Evolutionary conservation across 2,888 invertebrate genomes (phyloP).

Genomic region (Lasioglossum zephyrum): DNA sequence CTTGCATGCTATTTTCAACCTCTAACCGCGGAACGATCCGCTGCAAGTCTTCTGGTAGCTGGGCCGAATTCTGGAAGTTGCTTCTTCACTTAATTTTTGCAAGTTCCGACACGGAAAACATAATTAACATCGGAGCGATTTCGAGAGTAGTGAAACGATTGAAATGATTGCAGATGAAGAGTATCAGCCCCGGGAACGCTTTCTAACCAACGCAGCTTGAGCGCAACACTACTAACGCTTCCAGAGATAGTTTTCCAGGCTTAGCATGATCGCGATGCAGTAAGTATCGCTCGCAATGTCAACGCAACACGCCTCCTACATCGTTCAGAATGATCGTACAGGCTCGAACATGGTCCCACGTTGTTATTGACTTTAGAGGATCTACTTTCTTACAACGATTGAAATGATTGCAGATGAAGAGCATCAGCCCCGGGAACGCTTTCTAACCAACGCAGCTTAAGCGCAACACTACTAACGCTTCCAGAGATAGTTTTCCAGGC

Average conservation of each 20-base stretch:
- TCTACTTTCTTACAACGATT: slow-evolving; percentile 15
- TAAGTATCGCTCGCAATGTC: slow-evolving; percentile 75
- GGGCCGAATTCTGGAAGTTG: background rate
- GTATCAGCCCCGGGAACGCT: slow-evolving; percentile 21
- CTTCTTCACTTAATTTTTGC: background rate
- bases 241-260: slow-evolving; percentile 74
- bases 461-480: slow-evolving; percentile 68
- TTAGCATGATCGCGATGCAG: slow-evolving; percentile 76
- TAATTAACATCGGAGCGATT: background rate
- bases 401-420: slow-evolving; percentile 56
- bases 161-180: slow-evolving; percentile 54
- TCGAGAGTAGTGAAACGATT: slow-evolving; percentile 9
- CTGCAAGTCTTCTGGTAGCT: background rate
- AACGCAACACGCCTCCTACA: slow-evolving; percentile 19
- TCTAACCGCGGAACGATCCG: slow-evolving; percentile 33
- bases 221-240: slow-evolving; percentile 68
- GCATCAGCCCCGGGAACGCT: slow-evolving; percentile 21
- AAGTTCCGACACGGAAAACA: background rate
- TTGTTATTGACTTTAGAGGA: slow-evolving; percentile 42
- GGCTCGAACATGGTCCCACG: background rate
- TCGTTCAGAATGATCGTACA: background rate
- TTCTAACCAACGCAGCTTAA: slow-evolving; percentile 60
- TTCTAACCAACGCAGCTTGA: slow-evolving; percentile 60
- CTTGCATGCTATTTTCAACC: slow-evolving; percentile 61
- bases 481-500: slow-evolving; percentile 74